phyloP scores from a whole-genome alignment of 2,797 vertebrate genomes.

The Lepilemur ruficaudatus region DNA sequence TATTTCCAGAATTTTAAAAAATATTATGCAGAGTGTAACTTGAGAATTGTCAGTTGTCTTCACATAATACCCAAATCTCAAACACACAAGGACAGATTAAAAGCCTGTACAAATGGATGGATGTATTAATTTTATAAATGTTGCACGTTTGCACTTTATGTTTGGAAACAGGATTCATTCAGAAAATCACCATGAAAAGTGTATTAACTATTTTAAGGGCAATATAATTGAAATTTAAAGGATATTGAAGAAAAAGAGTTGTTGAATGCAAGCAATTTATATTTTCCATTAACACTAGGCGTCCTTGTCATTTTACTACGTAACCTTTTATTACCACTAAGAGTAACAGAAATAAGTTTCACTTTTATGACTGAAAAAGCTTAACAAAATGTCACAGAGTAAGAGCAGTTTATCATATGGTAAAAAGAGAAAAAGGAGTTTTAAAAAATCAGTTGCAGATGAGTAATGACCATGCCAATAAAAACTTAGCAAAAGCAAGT shows the following conservation, averaged over 20 bases:
- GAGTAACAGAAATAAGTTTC: conserved; percentile 38
- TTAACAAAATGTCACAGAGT: conserved; percentile 59
- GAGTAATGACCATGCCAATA: conserved; percentile 58
- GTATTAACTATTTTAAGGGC: conserved; percentile 22
- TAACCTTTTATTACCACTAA: conserved; percentile 47
- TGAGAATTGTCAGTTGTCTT: neutral
- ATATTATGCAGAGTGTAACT: neutral
- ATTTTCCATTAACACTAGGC: conserved; percentile 55
- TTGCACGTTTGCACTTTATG: neutral
- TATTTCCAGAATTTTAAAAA: conserved; percentile 28
- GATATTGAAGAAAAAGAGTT: conserved; percentile 47
- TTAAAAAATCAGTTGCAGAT: conserved; percentile 52
- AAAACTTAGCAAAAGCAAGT: conserved; percentile 46
- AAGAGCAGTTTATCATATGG: conserved; percentile 51
- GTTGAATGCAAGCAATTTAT: conserved; percentile 52
- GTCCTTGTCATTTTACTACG: conserved; percentile 65
- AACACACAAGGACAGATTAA: neutral
- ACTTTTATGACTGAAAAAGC: conserved; percentile 57
- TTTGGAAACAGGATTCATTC: conserved; percentile 23
- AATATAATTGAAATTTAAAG: conserved; percentile 61
- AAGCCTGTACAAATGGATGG: neutral
- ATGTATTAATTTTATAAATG: conserved; percentile 44
- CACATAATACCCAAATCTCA: conserved; percentile 6
- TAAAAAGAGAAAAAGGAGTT: neutral
- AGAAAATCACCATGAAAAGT: neutral